These are phyloP conservation scores for Neopelma chrysocephalum DNA, from an alignment of 2,797 vertebrate species.

Conservation along the genomic window DNA sequence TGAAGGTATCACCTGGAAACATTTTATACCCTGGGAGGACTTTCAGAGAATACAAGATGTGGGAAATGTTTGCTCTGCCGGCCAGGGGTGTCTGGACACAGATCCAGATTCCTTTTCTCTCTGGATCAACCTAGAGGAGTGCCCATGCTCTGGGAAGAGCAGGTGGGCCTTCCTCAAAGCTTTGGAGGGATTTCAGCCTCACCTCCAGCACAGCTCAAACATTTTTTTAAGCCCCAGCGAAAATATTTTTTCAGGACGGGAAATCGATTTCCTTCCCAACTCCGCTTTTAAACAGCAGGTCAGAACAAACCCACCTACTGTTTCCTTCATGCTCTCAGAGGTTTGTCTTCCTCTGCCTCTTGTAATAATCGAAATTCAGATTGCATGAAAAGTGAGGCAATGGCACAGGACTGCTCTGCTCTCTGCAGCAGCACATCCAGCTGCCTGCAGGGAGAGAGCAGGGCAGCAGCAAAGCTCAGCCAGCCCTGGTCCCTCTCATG, in stretches of 20 bases:
- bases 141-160: background rate
- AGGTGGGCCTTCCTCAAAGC: background rate
- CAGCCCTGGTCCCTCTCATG: fast-evolving
- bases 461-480: background rate
- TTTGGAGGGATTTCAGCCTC: background rate
- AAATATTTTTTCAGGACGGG: background rate
- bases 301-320: conserved; percentile 22
- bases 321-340: background rate
- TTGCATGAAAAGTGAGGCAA: background rate
- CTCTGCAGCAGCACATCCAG: background rate
- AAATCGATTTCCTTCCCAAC: background rate
- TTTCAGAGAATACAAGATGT: background rate
- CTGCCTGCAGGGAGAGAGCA: background rate
- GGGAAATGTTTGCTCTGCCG: background rate
- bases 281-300: conserved; percentile 26
- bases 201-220: background rate
- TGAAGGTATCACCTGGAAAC: background rate
- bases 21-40: background rate
- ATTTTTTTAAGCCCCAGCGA: background rate
- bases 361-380: background rate
- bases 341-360: background rate
- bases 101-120: background rate
- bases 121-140: background rate
- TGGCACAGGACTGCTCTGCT: background rate
- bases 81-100: background rate